Conservation (phyloP, 2,113 vertebrate species). For the Hipposideros armiger region DNA sequence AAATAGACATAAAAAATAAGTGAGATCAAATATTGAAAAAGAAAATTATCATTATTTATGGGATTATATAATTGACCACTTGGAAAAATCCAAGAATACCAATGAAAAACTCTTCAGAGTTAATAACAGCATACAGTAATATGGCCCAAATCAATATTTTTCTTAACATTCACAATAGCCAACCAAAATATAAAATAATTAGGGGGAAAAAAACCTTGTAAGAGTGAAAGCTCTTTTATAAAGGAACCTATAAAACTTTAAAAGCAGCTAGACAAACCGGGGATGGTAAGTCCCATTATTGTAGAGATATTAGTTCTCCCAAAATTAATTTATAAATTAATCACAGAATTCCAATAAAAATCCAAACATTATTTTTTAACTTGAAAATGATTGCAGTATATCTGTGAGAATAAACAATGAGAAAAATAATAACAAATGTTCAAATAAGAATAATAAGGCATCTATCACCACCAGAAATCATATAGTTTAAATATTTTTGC, state of each 20-base stretch:
- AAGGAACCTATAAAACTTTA: background rate
- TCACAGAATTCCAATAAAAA: constrained; percentile 48
- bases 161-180: background rate
- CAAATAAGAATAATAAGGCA: background rate
- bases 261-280: background rate
- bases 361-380: constrained; percentile 43
- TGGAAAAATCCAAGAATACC: background rate
- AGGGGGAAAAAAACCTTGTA: background rate
- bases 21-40: background rate
- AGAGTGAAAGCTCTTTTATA: background rate
- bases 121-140: background rate
- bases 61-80: background rate
- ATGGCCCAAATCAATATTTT: background rate
- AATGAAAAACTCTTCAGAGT: constrained; percentile 32
- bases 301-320: background rate
- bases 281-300: background rate
- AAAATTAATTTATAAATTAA: constrained; percentile 40
- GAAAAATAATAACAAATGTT: background rate
- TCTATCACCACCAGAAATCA: background rate
- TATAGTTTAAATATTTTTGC: background rate
- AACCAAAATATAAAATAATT: constrained; percentile 41
- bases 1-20: constrained; percentile 11
- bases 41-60: constrained; percentile 28
- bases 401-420: constrained; percentile 33
- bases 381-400: constrained; percentile 30